phyloP scores from a whole-genome alignment of 2,113 vertebrate species.

The Malurus cyaneus region DNA sequence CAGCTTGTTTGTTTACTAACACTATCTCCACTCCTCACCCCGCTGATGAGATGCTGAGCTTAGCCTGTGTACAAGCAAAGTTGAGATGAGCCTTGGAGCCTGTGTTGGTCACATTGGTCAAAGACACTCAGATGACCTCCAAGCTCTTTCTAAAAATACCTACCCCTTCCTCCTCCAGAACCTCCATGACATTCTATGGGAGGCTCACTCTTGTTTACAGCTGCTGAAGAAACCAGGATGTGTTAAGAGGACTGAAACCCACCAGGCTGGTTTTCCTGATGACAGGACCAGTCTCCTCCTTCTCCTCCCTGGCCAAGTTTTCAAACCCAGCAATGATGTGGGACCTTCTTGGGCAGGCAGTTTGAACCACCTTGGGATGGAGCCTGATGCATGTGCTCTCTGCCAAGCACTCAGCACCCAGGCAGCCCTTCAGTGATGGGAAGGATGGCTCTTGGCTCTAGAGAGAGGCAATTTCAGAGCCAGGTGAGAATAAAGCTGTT shows the following conservation, averaged over 20 bases:
- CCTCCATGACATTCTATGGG: background rate
- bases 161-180: background rate
- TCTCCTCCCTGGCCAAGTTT: background rate
- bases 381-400: background rate
- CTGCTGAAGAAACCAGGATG: background rate
- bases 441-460: background rate
- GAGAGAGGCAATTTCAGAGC: background rate
- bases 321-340: background rate
- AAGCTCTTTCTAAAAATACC: background rate
- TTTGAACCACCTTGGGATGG: background rate
- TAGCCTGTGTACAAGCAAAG: background rate
- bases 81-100: background rate
- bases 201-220: background rate
- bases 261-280: background rate
- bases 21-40: background rate
- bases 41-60: background rate
- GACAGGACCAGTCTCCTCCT: background rate
- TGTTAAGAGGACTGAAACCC: background rate
- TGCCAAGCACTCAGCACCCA: rapidly evolving
- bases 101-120: background rate
- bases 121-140: background rate
- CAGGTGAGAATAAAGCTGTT: background rate
- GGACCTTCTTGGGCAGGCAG: background rate
- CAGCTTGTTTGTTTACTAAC: conserved; percentile 20
- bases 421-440: background rate